phyloP scores from a whole-genome alignment of 2,888 invertebrate species.

The Rapana venosa region DNA sequence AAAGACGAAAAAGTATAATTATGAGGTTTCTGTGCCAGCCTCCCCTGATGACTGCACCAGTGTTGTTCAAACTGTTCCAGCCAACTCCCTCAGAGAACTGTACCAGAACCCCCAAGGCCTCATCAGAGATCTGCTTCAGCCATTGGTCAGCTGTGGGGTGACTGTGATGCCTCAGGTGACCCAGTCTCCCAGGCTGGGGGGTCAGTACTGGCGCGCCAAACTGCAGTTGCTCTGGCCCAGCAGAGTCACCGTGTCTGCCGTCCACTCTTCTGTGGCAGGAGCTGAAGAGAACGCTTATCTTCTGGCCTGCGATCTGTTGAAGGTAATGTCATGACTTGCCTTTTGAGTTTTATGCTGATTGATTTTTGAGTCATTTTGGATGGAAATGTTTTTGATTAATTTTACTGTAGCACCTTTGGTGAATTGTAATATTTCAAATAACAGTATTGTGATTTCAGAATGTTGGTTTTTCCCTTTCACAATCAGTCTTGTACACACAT shows the following conservation, averaged over 20 bases:
- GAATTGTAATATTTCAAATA: no score
- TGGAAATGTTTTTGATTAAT: no score
- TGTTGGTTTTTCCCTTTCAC: no score
- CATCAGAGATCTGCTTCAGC: slow-evolving; percentile 51
- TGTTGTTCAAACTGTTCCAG: slow-evolving; percentile 43
- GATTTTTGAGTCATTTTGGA: no score
- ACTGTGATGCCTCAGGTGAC: slow-evolving; percentile 41
- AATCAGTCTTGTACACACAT: no score
- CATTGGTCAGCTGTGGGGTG: slow-evolving; percentile 46
- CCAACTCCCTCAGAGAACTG: slow-evolving; percentile 34
- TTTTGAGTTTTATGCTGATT: no score
- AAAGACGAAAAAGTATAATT: no score
- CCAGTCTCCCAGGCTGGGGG: slow-evolving; percentile 33
- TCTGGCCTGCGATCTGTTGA: slow-evolving; percentile 53
- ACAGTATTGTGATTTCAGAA: no score
- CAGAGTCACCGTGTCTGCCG: slow-evolving; percentile 47
- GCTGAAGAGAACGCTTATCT: slow-evolving; percentile 55
- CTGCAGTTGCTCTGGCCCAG: slow-evolving; percentile 55
- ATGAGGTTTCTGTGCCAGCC: no score
- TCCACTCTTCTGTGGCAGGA: slow-evolving; percentile 42
- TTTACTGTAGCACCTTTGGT: no score
- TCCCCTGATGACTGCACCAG: no score
- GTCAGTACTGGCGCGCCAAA: slow-evolving; percentile 47
- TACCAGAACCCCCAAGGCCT: slow-evolving; percentile 52
- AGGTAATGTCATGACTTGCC: slow-evolving; percentile 42